A percentile compares a stretch with the other conserved stretches of the same genome.
These are phyloP conservation scores for Cryptotis parvus DNA, from an alignment of 2,113 vertebrate genomes.

Conservation along the genomic window DNA sequence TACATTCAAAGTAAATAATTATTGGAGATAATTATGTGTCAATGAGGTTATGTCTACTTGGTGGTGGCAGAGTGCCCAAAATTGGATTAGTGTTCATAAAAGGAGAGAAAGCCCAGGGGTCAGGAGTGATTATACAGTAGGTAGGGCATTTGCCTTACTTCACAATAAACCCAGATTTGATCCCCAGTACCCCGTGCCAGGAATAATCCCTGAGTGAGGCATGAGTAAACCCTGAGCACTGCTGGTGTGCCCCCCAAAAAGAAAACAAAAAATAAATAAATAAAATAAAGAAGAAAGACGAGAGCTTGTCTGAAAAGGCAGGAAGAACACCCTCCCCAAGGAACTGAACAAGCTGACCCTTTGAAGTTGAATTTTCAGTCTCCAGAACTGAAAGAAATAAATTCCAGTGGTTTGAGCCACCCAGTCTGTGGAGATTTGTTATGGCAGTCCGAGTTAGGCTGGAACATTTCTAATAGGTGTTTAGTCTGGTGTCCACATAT, in stretches of 20 bases:
- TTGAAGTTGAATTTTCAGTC: neutral
- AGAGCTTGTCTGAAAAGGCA: neutral
- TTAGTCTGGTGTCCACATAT: neutral
- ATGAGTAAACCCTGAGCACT: too few species aligned
- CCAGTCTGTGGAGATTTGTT: neutral
- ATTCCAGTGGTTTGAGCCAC: neutral
- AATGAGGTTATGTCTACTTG: too few species aligned
- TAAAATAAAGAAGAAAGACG: neutral
- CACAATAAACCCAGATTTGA: too few species aligned
- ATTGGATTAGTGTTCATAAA: neutral
- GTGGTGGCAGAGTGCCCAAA: too few species aligned
- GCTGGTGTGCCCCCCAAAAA: too few species aligned
- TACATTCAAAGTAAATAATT: neutral
- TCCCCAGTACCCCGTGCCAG: too few species aligned
- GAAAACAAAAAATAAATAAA: too few species aligned
- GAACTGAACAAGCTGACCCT: neutral
- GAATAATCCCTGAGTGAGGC: too few species aligned
- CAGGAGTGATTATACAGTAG: too few species aligned
- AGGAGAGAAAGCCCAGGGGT: neutral
- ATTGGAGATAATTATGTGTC: neutral
- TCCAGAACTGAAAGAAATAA: conserved; percentile 27
- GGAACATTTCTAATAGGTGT: neutral
- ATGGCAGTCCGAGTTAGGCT: neutral
- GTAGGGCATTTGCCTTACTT: too few species aligned
- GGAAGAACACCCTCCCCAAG: neutral